A percentile compares a stretch with the other conserved stretches of the same genome.
These are phyloP conservation scores for Montifringilla adamsi DNA, from an alignment of 2,113 vertebrate genomes.

Conservation along the genomic window DNA sequence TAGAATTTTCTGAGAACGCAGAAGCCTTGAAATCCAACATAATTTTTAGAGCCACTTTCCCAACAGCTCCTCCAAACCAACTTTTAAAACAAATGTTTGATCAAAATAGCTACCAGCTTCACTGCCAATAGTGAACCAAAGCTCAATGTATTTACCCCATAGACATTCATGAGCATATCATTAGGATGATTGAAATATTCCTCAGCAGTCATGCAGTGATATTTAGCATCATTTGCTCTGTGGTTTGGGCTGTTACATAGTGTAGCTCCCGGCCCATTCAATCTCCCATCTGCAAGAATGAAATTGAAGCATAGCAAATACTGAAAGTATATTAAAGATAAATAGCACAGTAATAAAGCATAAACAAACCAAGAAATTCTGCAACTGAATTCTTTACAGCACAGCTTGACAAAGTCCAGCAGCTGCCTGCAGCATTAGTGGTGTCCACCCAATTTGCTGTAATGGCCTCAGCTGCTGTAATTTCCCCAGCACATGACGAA, in stretches of 20 bases:
- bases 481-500: background rate
- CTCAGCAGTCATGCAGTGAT: conserved; percentile 52
- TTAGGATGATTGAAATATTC: conserved; percentile 64
- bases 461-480: background rate
- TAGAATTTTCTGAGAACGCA: background rate
- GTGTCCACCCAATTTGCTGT: background rate
- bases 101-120: background rate
- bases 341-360: background rate
- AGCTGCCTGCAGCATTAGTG: background rate
- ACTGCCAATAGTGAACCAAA: background rate
- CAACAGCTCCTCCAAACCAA: background rate
- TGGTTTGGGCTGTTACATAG: background rate
- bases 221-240: background rate
- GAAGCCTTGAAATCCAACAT: background rate
- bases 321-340: background rate
- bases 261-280: background rate
- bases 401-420: background rate
- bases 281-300: background rate
- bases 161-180: conserved; percentile 57
- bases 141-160: conserved; percentile 31
- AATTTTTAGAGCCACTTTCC: background rate
- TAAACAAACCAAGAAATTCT: background rate
- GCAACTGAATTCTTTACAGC: background rate
- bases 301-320: background rate
- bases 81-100: background rate